Evolutionary conservation across 2,113 vertebrate genomes (phyloP).

Genomic region (Ascaphus truei): DNA sequence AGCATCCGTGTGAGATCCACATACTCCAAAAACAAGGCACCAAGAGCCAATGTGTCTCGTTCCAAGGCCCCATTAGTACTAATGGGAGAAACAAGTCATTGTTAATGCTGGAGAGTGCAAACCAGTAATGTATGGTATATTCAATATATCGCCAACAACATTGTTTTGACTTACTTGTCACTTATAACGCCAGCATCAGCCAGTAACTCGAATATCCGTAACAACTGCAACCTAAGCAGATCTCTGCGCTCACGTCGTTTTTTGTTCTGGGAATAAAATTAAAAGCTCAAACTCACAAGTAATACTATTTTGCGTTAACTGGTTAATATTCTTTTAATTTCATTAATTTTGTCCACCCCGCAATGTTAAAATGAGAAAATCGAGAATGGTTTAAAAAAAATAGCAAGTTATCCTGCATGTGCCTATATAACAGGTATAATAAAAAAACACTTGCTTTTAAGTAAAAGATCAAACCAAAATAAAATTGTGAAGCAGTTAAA

Average conservation of each 20-base stretch:
- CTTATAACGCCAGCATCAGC: conserved; percentile 95
- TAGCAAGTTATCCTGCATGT: not conserved
- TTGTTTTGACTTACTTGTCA: conserved; percentile 78
- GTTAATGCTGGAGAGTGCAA: too few species aligned
- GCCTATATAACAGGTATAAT: not conserved
- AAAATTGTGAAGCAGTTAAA: too few species aligned
- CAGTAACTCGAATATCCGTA: conserved; percentile 93
- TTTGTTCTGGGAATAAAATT: conserved; percentile 78
- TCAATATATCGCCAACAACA: too few species aligned
- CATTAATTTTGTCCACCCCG: too few species aligned
- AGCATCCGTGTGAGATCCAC: conserved; percentile 97
- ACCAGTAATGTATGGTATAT: too few species aligned
- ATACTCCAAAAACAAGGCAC: conserved; percentile 93
- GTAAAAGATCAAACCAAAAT: too few species aligned
- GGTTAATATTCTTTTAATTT: too few species aligned
- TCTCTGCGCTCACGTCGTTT: conserved; percentile 91
- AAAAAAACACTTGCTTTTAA: too few species aligned
- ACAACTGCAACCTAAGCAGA: conserved; percentile 84
- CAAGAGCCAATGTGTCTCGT: conserved; percentile 87
- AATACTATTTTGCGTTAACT: too few species aligned
- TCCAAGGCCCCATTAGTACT: conserved; percentile 95
- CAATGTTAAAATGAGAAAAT: too few species aligned
- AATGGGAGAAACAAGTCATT: conserved; percentile 31
- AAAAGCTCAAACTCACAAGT: not conserved
- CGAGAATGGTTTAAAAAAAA: too few species aligned